Evolutionary conservation across 2,888 invertebrate species (phyloP), one percentile per base, ranked within the genome.

Genomic region (Megastigmus dorsalis): DNA sequence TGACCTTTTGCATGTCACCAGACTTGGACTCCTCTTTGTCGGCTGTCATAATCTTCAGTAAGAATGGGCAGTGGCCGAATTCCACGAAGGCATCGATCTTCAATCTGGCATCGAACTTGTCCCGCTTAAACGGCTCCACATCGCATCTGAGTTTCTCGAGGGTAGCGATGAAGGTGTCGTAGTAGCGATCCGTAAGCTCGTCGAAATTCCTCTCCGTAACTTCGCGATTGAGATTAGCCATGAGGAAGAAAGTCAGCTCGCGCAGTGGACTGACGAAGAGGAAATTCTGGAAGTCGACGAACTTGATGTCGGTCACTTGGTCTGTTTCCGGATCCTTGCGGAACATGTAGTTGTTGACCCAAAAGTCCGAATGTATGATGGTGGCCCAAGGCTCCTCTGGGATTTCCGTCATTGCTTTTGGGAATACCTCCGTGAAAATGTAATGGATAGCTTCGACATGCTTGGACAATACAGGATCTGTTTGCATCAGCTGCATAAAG

Each of bases 331-430:
- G 15, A 83, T 91, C 88, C 62, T 88, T 87, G 88, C 84, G 7
- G 10, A 92, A 84, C 90, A 92, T 90, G 1, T 92, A 88, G 78
- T 92, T 92, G 80, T 91, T 92, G 10, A 90, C 89, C 92, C 92
- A 92, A 65, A 91, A 89, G 82, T 92, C 92, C 0, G 88, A 86
- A 77, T 92, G 92, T 1, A 89, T 86, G 23, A 91, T 88, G 0
- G 91, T 90, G 0, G 88, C 89, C 86, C 90, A 92, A 0, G 89
- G 88, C 28, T 90, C 89, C 5, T 72, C 65, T 0, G 83, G 82
- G 0, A 50, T 50, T 1, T 55, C 69, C 3, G 63, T 28, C 79
- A 77, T 79, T 10, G 23, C 0, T 0, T 73, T 77, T 0, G 73
- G 1, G 2, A 23, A 5, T 4, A 30, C 52, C 23, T 52, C 52